Evolutionary conservation across 2,888 invertebrate species (phyloP).

Genomic region (Ganaspis brasiliensis): DNA sequence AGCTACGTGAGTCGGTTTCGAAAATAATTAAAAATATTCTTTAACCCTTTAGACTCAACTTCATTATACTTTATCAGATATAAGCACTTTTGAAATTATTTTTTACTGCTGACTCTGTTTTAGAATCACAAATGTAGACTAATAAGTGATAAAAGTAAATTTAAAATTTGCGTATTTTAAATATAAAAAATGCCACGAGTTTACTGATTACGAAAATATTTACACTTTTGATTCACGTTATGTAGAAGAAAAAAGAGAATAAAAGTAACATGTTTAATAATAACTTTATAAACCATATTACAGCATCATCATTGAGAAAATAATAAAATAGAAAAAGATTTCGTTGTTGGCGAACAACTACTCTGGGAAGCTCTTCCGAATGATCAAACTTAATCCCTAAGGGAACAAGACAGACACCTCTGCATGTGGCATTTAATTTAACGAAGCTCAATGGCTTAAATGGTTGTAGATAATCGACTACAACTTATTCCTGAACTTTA

Average conservation of each 20-base stretch:
- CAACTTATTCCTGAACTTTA: neutral
- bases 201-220: no score
- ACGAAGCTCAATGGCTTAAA: constrained; percentile 13
- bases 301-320: neutral
- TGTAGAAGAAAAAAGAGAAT: no score
- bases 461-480: constrained; percentile 11
- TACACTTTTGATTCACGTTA: no score
- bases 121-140: no score
- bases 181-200: no score
- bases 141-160: no score
- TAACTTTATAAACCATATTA: constrained; percentile 1
- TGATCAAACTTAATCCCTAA: constrained; percentile 33
- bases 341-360: neutral
- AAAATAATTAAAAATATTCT: neutral
- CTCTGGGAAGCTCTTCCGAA: constrained; percentile 16
- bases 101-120: no score
- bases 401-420: neutral
- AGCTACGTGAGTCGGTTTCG: constrained; percentile 9
- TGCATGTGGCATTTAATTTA: constrained; percentile 26
- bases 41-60: neutral
- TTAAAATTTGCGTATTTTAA: no score
- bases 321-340: neutral
- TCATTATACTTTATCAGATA: no score
- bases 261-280: no score
- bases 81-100: no score